Evolutionary conservation across 2,797 vertebrate species (phyloP).

Genomic region (Masticophis lateralis): DNA sequence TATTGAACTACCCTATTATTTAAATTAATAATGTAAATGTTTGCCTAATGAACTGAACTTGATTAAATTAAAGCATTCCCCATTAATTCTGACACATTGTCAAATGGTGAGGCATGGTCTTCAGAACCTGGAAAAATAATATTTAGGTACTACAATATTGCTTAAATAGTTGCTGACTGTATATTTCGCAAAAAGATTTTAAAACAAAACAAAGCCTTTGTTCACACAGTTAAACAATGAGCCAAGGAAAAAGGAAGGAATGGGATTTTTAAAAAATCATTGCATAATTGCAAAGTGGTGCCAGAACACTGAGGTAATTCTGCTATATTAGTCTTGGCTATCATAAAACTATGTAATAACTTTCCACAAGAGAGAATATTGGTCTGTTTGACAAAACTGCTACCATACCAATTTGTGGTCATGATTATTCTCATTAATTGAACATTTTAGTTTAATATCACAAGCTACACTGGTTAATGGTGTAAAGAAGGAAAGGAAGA

Average conservation of each 20-base stretch:
- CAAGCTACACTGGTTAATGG: neutral
- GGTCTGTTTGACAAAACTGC: constrained; percentile 16
- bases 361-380: constrained; percentile 13
- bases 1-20: constrained; percentile 75
- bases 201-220: constrained; percentile 25
- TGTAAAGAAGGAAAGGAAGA: neutral
- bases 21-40: constrained; percentile 80
- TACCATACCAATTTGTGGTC: neutral
- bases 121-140: constrained; percentile 63
- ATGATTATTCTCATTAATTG: neutral
- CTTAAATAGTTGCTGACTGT: constrained; percentile 62
- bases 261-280: neutral
- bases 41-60: constrained; percentile 79
- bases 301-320: neutral
- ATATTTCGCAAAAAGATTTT: constrained; percentile 48
- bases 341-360: constrained; percentile 3
- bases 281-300: neutral
- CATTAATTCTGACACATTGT: constrained; percentile 77
- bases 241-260: constrained; percentile 33
- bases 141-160: constrained; percentile 37
- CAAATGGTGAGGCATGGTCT: constrained; percentile 64
- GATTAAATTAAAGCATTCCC: constrained; percentile 76
- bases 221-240: constrained; percentile 19
- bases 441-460: neutral
- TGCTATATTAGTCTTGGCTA: neutral